Conservation (phyloP, 1,140 invertebrate genomes). For the Aricia agestis region DNA sequence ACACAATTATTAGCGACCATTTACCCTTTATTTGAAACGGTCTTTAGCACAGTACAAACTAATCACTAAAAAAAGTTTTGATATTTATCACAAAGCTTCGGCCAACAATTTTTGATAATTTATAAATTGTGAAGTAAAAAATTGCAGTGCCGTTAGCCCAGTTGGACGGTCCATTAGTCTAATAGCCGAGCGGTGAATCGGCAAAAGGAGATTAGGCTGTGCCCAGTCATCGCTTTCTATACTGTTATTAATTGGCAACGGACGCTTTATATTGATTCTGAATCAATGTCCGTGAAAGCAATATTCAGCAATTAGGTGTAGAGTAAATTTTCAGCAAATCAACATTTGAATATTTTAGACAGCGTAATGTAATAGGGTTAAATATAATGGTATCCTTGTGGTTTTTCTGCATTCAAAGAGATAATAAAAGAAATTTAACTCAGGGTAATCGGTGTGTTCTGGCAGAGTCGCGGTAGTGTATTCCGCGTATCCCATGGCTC, state of each 20-base stretch:
- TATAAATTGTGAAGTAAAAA: constrained; percentile 1
- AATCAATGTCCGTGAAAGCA: neutral
- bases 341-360: neutral
- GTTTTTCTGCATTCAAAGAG: no score
- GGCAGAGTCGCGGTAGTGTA: no score
- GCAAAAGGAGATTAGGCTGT: constrained; percentile 59
- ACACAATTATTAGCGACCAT: no score
- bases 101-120: neutral
- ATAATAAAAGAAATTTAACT: no score
- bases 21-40: no score
- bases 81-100: neutral
- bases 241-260: constrained; percentile 56
- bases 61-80: neutral
- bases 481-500: no score
- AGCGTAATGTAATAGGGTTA: neutral
- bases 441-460: no score
- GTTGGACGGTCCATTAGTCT: constrained; percentile 53
- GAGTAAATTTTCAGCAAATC: neutral
- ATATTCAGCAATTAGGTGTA: neutral
- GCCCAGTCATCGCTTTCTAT: constrained; percentile 58
- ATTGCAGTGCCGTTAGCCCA: constrained; percentile 11
- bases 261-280: constrained; percentile 18
- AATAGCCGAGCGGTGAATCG: constrained; percentile 58
- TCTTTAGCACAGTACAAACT: no score
- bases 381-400: no score